Conservation (phyloP, 2,797 vertebrate genomes). For the Diplodus sargus region DNA sequence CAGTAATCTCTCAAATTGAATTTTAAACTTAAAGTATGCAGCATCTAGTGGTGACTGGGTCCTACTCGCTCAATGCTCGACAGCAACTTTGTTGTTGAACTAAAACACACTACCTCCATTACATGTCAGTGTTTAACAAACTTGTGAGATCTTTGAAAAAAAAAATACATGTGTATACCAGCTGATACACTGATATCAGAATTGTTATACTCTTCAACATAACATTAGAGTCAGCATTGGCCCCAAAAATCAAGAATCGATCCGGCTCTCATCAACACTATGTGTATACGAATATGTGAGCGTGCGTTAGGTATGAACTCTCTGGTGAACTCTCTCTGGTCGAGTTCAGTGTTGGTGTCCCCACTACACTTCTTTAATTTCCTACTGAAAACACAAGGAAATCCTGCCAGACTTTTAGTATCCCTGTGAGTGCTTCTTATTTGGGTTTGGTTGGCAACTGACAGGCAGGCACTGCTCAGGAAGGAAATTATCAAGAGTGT, state of each 20-base stretch:
- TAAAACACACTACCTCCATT: too few species aligned
- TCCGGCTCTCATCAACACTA: background rate
- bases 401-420: slow-evolving; percentile 40
- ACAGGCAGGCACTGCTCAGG: slow-evolving; percentile 30
- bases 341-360: background rate
- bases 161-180: too few species aligned
- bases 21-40: background rate
- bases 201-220: too few species aligned
- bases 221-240: too few species aligned
- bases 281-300: background rate
- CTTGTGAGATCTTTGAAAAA: too few species aligned
- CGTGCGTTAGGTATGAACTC: background rate
- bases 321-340: background rate
- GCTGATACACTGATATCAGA: too few species aligned
- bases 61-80: background rate
- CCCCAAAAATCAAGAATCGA: too few species aligned
- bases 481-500: slow-evolving; percentile 36
- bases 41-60: background rate
- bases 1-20: background rate
- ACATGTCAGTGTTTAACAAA: too few species aligned
- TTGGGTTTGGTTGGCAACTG: slow-evolving; percentile 41
- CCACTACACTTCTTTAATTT: slow-evolving; percentile 6
- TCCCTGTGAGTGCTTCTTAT: slow-evolving; percentile 46
- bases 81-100: background rate
- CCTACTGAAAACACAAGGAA: slow-evolving; percentile 25